Base-by-base conservation (phyloP, 2,113 vertebrate genomes). In the Myrmophylax atrothorax region DNA sequence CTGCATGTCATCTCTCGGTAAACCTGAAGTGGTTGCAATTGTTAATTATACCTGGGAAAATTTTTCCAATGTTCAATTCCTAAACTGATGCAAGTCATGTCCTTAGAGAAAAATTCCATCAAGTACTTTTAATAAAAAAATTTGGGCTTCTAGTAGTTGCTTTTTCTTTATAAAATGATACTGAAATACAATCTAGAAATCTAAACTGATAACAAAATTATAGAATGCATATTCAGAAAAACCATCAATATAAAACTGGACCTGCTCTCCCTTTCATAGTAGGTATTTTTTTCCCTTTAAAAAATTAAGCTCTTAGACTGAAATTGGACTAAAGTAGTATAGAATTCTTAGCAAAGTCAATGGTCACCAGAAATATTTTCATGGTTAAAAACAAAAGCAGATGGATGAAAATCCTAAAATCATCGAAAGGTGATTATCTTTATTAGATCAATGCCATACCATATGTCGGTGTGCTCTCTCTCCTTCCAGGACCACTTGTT, bases 401-500 rank as follows among this genome's bases (percentile, higher is more conserved):
- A 94, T 67, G 68, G 29, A 88, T 1, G 2, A 69, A 90, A 84
- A 87, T 53, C 50, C 46, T 84, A 73, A 85, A 70, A 87, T 35
- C 37, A 92, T 93, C 68, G 63, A 72, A 87, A 44, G 29, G 62
- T 70, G 68, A 84, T 90, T 84, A 90, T 80, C 67, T 35, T 74
- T 73, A 85, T 58, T 37, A 96, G 87, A 92, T 79, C 44, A 84
- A 47, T 74, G 62, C n/a, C 73, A 28, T 98, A 99, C 99, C 99
- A 44, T 99, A 99, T 40, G 99, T 99, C 3, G 99, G 99, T 7
- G 99, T 99, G 97, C 98, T 99, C 96, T 99, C 99, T 91, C 99
- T 98, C 95, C 98, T 98, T 78, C 98, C 98, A 68, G 99, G 99
- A 74, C 99, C 98, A 67, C 98, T 98, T 83, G 98, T 98, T 94